phyloP scores from a whole-genome alignment of 1,140 invertebrate species.

The Bombus sylvicola region DNA sequence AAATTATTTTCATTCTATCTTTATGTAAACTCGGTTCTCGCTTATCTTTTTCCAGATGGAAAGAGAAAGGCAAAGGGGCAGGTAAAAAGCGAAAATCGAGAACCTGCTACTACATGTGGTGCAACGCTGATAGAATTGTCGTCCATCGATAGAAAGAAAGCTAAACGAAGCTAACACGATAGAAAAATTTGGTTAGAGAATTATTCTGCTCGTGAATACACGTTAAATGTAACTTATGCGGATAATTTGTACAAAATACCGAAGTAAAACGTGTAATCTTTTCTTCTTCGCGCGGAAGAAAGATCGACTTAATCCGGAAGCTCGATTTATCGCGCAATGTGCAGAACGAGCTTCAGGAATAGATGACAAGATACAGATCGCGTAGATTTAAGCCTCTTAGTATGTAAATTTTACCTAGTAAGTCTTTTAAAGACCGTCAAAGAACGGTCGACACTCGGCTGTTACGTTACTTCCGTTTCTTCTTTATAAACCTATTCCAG shows the following conservation, averaged over 20 bases:
- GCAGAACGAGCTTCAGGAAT: not conserved
- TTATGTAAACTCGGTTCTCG: slow-evolving; percentile 39
- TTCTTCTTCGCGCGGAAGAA: not conserved
- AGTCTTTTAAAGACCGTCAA: not conserved
- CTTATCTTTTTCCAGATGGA: not conserved
- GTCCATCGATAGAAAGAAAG: not conserved
- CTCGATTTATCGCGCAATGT: not conserved
- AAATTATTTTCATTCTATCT: slow-evolving; percentile 77
- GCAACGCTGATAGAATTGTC: not conserved
- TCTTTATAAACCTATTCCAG: too few species aligned
- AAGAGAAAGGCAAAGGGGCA: not conserved
- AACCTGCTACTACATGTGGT: not conserved
- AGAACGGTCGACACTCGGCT: too few species aligned
- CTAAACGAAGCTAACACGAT: not conserved
- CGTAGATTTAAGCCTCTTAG: not conserved
- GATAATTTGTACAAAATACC: not conserved
- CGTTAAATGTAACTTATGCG: not conserved
- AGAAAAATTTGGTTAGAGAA: not conserved
- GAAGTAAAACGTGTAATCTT: not conserved
- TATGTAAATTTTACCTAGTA: not conserved
- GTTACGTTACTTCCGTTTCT: not conserved
- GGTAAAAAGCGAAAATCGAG: not conserved
- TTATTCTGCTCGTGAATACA: not conserved
- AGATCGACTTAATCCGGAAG: not conserved
- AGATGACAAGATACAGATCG: not conserved